These are phyloP conservation scores for Caenorhabditis auriculariae DNA, from an alignment of 2,888 invertebrate genomes.

Conservation along the genomic window DNA sequence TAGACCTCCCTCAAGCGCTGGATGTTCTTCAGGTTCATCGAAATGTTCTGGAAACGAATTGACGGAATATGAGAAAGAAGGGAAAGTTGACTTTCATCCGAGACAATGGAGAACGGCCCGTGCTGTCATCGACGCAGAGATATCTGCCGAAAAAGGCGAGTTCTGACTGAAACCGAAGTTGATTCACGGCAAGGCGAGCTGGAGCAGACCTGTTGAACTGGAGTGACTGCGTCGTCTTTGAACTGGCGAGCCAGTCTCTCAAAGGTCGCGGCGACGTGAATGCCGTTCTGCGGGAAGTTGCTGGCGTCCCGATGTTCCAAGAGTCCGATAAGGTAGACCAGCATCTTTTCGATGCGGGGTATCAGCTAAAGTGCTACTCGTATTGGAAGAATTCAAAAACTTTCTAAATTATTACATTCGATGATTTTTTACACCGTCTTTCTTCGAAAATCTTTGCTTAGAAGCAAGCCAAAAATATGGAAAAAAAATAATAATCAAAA, in stretches of 20 bases:
- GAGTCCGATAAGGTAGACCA: conserved; percentile 6
- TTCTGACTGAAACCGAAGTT: neutral
- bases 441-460: no score
- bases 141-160: conserved; percentile 5
- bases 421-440: no score
- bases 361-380: no score
- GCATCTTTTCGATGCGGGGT: conserved; percentile 14
- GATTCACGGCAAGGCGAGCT: neutral
- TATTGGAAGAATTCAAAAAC: neutral
- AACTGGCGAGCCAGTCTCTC: conserved; percentile 21
- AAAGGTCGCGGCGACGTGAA: conserved; percentile 23
- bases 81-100: conserved; percentile 17
- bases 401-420: neutral
- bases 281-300: conserved; percentile 39
- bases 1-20: conserved; percentile 27
- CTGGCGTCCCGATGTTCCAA: conserved; percentile 17
- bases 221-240: conserved; percentile 17
- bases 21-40: conserved; percentile 18
- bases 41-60: conserved; percentile 10
- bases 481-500: conserved; percentile 1
- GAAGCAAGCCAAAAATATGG: no score
- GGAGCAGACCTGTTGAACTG: conserved; percentile 15
- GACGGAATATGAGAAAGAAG: no score
- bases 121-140: conserved; percentile 2
- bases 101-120: conserved; percentile 11